Conservation (phyloP, 2,888 invertebrate genomes). For the Drosophila picticornis region DNA sequence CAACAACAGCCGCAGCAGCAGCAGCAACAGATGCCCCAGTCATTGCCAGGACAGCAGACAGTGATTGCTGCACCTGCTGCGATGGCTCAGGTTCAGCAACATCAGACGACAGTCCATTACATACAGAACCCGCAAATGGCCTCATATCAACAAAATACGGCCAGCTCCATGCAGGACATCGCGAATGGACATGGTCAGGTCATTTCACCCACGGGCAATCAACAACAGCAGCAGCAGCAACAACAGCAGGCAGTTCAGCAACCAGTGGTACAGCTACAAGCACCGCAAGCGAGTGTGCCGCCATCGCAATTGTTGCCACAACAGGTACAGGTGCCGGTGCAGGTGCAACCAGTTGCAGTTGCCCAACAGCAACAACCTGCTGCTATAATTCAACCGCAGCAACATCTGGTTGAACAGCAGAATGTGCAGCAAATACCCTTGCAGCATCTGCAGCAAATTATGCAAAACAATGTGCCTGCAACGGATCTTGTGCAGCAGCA, state of each 20-base stretch:
- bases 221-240: slow-evolving; percentile 64
- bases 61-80: slow-evolving; percentile 66
- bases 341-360: slow-evolving; percentile 47
- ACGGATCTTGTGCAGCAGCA: slow-evolving; percentile 47
- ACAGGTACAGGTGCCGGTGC: slow-evolving; percentile 53
- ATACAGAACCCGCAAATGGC: slow-evolving; percentile 77
- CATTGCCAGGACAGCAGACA: slow-evolving; percentile 66
- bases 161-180: slow-evolving; percentile 61
- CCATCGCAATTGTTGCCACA: slow-evolving; percentile 44
- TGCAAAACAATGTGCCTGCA: slow-evolving; percentile 64
- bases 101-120: slow-evolving; percentile 71
- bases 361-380: slow-evolving; percentile 43
- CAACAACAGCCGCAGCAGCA: not conserved
- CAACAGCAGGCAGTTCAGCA: slow-evolving; percentile 47
- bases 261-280: slow-evolving; percentile 49
- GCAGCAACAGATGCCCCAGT: slow-evolving; percentile 55
- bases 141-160: slow-evolving; percentile 68
- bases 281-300: slow-evolving; percentile 38
- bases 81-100: slow-evolving; percentile 60
- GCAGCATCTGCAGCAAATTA: slow-evolving; percentile 77
- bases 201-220: slow-evolving; percentile 68
- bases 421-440: slow-evolving; percentile 57
- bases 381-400: slow-evolving; percentile 50
- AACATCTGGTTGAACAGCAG: slow-evolving; percentile 59
- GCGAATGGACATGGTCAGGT: slow-evolving; percentile 66